Conservation (phyloP, 2,113 vertebrate species). For the Hemiscyllium ocellatum region DNA sequence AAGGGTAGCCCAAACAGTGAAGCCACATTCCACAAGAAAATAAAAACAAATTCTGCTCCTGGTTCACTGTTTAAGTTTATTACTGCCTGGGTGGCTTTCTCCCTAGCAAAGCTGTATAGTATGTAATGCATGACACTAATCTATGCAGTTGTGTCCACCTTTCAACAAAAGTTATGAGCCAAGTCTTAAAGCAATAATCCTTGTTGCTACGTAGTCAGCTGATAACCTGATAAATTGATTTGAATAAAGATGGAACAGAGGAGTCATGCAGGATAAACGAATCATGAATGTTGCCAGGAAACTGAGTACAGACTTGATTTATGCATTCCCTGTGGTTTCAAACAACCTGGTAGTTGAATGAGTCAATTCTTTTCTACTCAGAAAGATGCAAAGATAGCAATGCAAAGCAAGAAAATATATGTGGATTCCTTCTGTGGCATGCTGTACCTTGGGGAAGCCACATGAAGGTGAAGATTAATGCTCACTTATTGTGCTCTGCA, state of each 20-base stretch:
- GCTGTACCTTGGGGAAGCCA: not conserved
- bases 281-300: not conserved
- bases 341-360: not conserved
- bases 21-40: no score
- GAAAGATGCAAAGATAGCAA: not conserved
- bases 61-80: not conserved
- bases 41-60: not conserved
- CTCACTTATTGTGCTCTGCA: not conserved
- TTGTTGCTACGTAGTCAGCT: not conserved
- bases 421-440: not conserved
- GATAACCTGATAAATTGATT: not conserved
- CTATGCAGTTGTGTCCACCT: not conserved
- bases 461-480: not conserved
- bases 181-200: not conserved
- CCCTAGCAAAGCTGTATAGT: not conserved
- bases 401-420: not conserved
- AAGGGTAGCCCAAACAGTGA: no score
- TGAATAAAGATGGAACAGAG: not conserved
- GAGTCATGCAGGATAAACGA: not conserved
- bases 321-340: not conserved
- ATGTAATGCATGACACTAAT: not conserved
- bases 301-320: not conserved
- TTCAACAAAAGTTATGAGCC: not conserved
- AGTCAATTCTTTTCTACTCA: not conserved
- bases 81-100: not conserved